Evolutionary conservation across 2,888 invertebrate genomes (phyloP), one percentile per base, ranked within the genome.

Genomic region (Hypercompe scribonia): DNA sequence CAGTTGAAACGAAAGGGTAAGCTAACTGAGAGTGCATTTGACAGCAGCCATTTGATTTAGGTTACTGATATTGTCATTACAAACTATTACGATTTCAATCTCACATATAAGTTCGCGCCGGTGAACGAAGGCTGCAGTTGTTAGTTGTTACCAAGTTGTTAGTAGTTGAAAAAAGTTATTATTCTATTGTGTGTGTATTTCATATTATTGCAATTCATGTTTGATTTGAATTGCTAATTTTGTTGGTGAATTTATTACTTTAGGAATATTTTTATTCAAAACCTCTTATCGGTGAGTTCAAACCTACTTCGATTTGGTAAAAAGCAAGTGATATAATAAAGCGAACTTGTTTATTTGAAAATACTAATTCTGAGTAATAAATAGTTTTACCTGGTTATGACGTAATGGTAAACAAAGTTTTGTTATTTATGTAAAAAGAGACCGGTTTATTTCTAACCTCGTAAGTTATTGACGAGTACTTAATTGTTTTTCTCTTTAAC

Each of bases 401-500:
- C 31, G 7, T 18, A 61, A 18, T 61, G 18, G 2, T 61, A 18
- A 61, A 61, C 31, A 61, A 61, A 61, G 61, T 61, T 61, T 15
- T 61, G n/a, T 54, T 18, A 61, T 61, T 5, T 61, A 61, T 31
- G 28, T 70, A 61, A 73, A 75, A 68, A 69, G 31, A 36, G 54
- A 73, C 82, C 73, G 61, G 82, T 76, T 72, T 61, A 15, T 61
- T 18, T 31, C 2, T 0, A 15, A 34, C 34, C 15, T 42, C 21
- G 34, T 61, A 50, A 63, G 21, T 28, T 24, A 34, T 39, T 42
- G 65, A 42, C 24, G 8, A 50, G 24, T 66, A 39, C 50, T 71
- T 34, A 28, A 64, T n/a, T 11, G 11, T 58, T 46, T 69, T 79
- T 73, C 69, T 73, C 46, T 63, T 82, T 86, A 81, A 73, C 80